A percentile compares a stretch with the other conserved stretches of the same genome.
These are phyloP conservation scores for Romanogobio albipinnatus DNA, from an alignment of 2,113 vertebrate species.

Conservation along the genomic window DNA sequence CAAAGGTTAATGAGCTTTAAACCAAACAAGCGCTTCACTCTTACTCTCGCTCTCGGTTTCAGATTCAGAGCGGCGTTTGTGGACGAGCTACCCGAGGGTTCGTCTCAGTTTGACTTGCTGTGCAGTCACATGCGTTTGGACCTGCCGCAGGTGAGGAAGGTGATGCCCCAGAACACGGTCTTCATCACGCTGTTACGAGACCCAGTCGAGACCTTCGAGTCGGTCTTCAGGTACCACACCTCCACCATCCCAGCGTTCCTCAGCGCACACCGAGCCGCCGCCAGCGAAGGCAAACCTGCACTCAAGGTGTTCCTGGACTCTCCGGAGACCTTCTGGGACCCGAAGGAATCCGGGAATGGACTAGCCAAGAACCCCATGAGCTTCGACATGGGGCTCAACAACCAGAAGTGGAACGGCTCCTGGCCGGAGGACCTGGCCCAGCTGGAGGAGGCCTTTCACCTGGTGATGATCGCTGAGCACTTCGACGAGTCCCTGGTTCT, in stretches of 20 bases:
- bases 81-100: constrained; percentile 49
- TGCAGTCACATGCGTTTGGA: constrained; percentile 65
- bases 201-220: constrained; percentile 59
- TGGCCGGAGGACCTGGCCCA: constrained; percentile 49
- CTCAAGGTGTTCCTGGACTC: constrained; percentile 53
- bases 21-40: background rate
- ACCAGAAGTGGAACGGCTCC: constrained; percentile 25
- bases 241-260: constrained; percentile 56
- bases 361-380: constrained; percentile 64
- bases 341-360: constrained; percentile 16
- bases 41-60: background rate
- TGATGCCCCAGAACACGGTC: constrained; percentile 58
- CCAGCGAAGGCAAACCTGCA: constrained; percentile 1
- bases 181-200: constrained; percentile 64
- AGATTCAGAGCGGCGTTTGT: constrained; percentile 58
- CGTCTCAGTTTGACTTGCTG: constrained; percentile 60
- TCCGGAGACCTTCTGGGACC: constrained; percentile 50
- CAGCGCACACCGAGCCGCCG: background rate
- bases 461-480: constrained; percentile 64
- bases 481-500: constrained; percentile 67
- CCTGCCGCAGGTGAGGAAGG: constrained; percentile 36
- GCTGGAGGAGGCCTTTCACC: constrained; percentile 61
- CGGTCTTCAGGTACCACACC: constrained; percentile 59
- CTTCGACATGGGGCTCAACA: constrained; percentile 63
- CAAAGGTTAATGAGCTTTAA: background rate